phyloP scores from a whole-genome alignment of 2,113 vertebrate species.

The Capra hircus region DNA sequence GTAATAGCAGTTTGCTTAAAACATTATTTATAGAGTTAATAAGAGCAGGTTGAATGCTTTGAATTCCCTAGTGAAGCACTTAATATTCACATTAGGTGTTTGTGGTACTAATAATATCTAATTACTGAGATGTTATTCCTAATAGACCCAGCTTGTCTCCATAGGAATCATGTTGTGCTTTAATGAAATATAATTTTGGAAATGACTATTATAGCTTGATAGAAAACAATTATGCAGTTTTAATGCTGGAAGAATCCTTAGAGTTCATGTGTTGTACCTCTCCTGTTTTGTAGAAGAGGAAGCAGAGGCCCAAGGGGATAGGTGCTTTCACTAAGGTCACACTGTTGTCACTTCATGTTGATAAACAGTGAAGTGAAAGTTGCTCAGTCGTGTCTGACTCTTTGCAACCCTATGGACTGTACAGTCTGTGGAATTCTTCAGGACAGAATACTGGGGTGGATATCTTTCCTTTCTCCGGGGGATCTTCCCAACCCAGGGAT shows the following conservation, averaged over 20 bases:
- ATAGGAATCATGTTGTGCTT: constrained; percentile 31
- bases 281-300: neutral
- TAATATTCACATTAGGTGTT: constrained; percentile 45
- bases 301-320: neutral
- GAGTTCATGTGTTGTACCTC: neutral
- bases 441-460: neutral
- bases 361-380: neutral
- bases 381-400: neutral
- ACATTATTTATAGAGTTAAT: constrained; percentile 10
- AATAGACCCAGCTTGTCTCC: constrained; percentile 13
- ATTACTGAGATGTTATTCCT: constrained; percentile 48
- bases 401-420: neutral
- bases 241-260: neutral
- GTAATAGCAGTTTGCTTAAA: neutral
- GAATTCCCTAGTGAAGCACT: constrained; percentile 25
- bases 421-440: neutral
- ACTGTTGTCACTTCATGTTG: neutral
- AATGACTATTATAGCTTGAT: constrained; percentile 54
- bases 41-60: constrained; percentile 34
- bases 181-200: constrained; percentile 55
- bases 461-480: neutral
- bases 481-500: neutral
- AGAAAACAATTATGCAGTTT: constrained; percentile 7
- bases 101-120: constrained; percentile 53
- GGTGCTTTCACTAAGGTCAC: neutral